These are phyloP conservation scores for Gastrophryne carolinensis DNA, from an alignment of 2,797 vertebrate genomes.

Conservation along the genomic window DNA sequence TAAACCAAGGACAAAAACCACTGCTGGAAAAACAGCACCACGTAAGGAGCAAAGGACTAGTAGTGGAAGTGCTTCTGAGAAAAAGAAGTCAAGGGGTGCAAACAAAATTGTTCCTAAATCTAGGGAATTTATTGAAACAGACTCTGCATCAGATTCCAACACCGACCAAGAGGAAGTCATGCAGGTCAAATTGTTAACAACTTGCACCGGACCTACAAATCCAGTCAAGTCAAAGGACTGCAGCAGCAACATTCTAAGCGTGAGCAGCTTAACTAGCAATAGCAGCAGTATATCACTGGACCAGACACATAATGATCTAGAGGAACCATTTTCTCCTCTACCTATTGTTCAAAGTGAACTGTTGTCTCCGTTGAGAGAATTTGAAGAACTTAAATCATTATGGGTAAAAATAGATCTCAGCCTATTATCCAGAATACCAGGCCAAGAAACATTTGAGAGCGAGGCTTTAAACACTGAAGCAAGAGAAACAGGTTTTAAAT, in stretches of 20 bases:
- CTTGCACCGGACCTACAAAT: constrained; percentile 62
- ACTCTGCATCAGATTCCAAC: constrained; percentile 91
- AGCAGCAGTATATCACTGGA: constrained; percentile 79
- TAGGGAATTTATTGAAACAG: constrained; percentile 92
- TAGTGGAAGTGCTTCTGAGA: constrained; percentile 74
- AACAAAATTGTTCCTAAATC: constrained; percentile 91
- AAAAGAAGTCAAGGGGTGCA: constrained; percentile 89
- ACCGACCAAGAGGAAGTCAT: constrained; percentile 86
- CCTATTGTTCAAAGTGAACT: constrained; percentile 76
- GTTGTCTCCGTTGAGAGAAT: constrained; percentile 82
- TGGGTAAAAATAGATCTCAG: constrained; percentile 96
- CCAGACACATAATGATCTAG: constrained; percentile 73
- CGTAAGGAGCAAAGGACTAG: constrained; percentile 88
- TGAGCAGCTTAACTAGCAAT: constrained; percentile 64
- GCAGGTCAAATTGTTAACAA: constrained; percentile 74
- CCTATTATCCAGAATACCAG: constrained; percentile 84
- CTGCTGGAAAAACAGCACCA: constrained; percentile 84
- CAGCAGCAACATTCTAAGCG: constrained; percentile 73
- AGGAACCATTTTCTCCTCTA: constrained; percentile 73
- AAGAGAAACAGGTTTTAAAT: constrained; percentile 77
- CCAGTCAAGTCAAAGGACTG: constrained; percentile 73
- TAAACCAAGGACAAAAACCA: constrained; percentile 81
- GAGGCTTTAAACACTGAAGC: constrained; percentile 69
- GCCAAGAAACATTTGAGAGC: constrained; percentile 71
- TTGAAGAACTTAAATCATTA: constrained; percentile 82